Conservation (phyloP, 1,140 invertebrate species). For the Ceratina calcarata region DNA sequence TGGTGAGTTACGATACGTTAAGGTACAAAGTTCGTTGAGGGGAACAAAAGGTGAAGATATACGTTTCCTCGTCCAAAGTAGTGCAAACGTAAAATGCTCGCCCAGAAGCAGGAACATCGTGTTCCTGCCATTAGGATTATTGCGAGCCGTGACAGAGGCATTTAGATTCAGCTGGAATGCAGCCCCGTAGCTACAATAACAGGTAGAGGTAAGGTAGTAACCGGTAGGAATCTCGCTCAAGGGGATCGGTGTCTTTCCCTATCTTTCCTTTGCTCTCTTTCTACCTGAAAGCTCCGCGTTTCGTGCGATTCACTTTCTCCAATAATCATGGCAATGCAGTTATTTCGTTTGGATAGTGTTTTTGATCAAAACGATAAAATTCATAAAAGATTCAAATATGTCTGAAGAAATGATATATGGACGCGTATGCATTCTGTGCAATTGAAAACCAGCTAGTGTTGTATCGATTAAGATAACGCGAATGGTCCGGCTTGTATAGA, state of each 20-base stretch:
- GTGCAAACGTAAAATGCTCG: conserved; percentile 24
- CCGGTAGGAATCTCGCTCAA: conserved; percentile 54
- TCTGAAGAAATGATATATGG: background rate
- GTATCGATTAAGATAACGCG: background rate
- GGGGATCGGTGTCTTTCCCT: conserved; percentile 42
- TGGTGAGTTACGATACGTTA: background rate
- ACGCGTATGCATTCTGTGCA: background rate
- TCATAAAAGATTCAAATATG: background rate
- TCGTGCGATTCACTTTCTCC: conserved; percentile 52
- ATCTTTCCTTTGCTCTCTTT: conserved; percentile 28
- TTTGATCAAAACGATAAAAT: conserved; percentile 6
- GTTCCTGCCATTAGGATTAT: conserved; percentile 68
- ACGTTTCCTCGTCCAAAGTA: conserved; percentile 7
- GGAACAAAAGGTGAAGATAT: background rate
- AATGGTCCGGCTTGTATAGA: background rate
- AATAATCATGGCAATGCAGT: background rate
- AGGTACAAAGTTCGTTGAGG: background rate
- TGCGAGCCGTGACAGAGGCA: conserved; percentile 70
- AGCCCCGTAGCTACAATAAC: conserved; percentile 50
- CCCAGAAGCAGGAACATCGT: conserved; percentile 65
- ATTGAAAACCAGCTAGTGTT: background rate
- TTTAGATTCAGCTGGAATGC: conserved; percentile 70
- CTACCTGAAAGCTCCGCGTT: conserved; percentile 28
- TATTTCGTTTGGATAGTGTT: background rate
- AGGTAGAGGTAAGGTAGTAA: conserved; percentile 47